Conservation (phyloP, 2,797 vertebrate species). For the Nyctalus aviator region DNA sequence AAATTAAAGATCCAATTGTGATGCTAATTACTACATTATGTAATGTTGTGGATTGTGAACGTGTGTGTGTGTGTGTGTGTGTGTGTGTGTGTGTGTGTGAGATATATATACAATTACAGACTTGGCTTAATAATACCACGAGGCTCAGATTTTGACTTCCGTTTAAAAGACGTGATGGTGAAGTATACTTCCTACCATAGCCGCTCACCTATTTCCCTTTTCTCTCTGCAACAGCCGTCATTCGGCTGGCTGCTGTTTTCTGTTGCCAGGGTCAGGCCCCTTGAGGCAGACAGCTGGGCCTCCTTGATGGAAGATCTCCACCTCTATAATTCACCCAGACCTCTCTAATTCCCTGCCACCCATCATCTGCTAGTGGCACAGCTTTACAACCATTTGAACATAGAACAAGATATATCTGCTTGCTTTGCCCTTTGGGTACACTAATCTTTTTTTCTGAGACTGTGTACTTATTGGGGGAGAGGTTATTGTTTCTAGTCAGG, state of each 20-base stretch:
- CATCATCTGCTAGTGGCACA: constrained; percentile 59
- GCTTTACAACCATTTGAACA: constrained; percentile 36
- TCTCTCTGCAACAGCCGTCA: not conserved
- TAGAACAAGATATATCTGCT: constrained; percentile 64
- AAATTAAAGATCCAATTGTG: not conserved
- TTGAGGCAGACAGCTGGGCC: constrained; percentile 56
- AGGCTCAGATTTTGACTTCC: not conserved
- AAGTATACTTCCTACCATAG: not conserved
- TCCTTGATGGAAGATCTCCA: constrained; percentile 58
- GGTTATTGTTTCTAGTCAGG: constrained; percentile 72
- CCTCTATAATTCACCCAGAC: constrained; percentile 70
- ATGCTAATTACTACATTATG: not conserved
- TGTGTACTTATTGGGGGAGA: constrained; percentile 46
- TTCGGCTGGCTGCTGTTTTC: not conserved
- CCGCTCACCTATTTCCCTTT: not conserved
- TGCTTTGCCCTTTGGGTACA: constrained; percentile 69
- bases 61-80: too few relatives aligned
- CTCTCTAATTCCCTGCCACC: constrained; percentile 64
- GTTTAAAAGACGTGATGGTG: not conserved
- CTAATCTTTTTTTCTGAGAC: constrained; percentile 56
- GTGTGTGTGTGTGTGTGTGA: too few relatives aligned
- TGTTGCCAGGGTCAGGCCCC: constrained; percentile 60
- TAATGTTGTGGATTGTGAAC: not conserved
- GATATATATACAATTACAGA: not conserved
- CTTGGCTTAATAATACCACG: not conserved